Base-by-base conservation (phyloP, 2,797 vertebrate genomes). In the Lemur catta region DNA sequence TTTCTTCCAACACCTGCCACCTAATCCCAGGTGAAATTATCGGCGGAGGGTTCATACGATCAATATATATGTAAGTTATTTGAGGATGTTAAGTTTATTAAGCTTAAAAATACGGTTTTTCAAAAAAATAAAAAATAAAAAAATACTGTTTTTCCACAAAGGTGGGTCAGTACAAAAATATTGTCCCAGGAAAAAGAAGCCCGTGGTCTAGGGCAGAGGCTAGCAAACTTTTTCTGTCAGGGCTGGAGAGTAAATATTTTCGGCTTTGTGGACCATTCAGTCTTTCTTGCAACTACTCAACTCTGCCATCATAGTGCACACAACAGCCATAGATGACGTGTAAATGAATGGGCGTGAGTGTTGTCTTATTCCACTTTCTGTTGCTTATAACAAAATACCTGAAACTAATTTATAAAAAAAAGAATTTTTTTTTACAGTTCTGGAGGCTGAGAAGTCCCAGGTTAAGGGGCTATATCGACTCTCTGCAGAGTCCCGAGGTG, bases 291-390 rank as follows among this genome's bases (percentile, higher is more conserved):
- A 9, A 20, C 71, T 15, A 15, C 2, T 65, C 15, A 8, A 0
- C 30, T 67, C 50, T 38, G 67, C 50, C 7, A 1, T 2, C 0
- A 15, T 12, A 17, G 22, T 2, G 7, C 9, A 46, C 15, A 26
- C 59, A 41, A 52, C 13, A 43, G 57, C 20, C 28, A 0, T 0
- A 10, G 17, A 7, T 46, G 43, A 46, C 43, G 46, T 46, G 4
- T 6, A n/a, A 3, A 4, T 7, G 5, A 71, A 26, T 0, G 0
- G 22, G 46, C 30, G 0, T 28, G 18, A 3, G 4, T 15, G n/a
- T 6, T 9, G 7, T 79, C 76, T 38, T 55, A 38, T 22, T 6
- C n/a, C 4, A 55, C 35, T 55, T 79, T 38, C 76, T 38, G n/a
- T 55, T 55, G 22, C 50, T 38, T 15, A 38, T 15, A 38, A 55